These are phyloP conservation scores for Engraulis encrasicolus DNA, from an alignment of 2,113 vertebrate genomes.

Conservation along the genomic window DNA sequence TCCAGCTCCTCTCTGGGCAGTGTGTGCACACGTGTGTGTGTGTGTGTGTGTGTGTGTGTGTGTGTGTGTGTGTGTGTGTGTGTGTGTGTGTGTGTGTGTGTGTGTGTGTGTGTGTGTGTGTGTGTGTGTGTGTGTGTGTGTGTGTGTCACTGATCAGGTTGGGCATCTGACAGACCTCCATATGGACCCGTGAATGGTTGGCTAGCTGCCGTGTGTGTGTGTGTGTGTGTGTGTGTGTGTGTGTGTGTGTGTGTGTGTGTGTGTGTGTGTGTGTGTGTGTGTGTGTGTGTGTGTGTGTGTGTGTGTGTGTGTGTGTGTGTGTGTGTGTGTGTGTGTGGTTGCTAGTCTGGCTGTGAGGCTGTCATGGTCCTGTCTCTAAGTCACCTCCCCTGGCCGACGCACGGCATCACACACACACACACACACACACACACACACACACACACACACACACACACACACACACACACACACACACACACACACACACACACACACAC, in stretches of 20 bases:
- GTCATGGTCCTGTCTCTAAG: constrained; percentile 64
- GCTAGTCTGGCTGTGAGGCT: constrained; percentile 57
- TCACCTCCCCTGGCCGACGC: constrained; percentile 78
- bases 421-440: constrained; percentile 48
- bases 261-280: not conserved
- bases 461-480: not conserved
- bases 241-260: no score
- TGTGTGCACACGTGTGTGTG: no score
- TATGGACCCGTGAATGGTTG: not conserved
- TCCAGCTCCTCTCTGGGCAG: no score
- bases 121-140: no score
- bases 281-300: constrained; percentile 6
- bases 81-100: no score
- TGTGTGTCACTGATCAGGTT: not conserved
- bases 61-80: no score
- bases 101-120: no score
- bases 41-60: no score
- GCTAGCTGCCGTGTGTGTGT: not conserved
- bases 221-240: no score
- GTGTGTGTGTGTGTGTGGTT: constrained; percentile 45
- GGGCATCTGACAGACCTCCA: constrained; percentile 7
- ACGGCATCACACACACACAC: constrained; percentile 63
- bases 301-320: constrained; percentile 23
- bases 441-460: not conserved
- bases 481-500: not conserved